phyloP scores from a whole-genome alignment of 2,113 vertebrate genomes.

The Ochotona princeps region DNA sequence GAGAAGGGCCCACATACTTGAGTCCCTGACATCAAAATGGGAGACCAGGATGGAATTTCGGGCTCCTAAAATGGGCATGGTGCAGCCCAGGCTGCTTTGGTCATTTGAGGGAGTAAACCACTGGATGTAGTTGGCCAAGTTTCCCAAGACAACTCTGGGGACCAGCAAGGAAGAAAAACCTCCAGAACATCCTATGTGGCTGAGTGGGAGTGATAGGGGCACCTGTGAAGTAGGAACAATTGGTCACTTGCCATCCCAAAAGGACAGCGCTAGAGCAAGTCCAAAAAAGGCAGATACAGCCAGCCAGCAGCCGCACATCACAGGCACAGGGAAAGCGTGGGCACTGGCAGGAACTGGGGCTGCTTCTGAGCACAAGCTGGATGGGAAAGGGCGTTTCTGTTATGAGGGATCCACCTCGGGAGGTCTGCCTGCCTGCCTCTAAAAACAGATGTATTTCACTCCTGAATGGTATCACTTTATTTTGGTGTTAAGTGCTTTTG shows the following conservation, averaged over 20 bases:
- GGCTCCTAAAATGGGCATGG: no score
- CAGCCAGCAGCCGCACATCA: accelerated
- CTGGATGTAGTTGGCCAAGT: neutral
- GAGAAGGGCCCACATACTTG: no score
- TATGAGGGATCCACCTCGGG: accelerated
- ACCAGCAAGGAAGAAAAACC: neutral
- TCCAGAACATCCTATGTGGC: accelerated
- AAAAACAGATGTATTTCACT: neutral
- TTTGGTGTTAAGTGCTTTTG: neutral
- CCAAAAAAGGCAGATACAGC: no score
- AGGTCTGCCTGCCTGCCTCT: neutral
- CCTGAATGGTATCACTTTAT: no score
- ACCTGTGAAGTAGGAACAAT: accelerated
- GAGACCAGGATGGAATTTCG: no score
- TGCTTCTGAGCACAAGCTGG: no score
- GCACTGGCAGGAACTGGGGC: accelerated
- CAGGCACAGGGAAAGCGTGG: neutral
- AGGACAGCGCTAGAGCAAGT: neutral
- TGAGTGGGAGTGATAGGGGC: accelerated
- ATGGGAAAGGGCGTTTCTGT: neutral
- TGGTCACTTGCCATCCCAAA: no score
- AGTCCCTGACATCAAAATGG: no score
- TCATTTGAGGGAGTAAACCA: no score
- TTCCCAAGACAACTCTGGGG: accelerated
- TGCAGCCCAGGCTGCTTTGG: no score